Base-by-base conservation (phyloP, 1,140 invertebrate species). In the Drosophila parabipectinata region DNA sequence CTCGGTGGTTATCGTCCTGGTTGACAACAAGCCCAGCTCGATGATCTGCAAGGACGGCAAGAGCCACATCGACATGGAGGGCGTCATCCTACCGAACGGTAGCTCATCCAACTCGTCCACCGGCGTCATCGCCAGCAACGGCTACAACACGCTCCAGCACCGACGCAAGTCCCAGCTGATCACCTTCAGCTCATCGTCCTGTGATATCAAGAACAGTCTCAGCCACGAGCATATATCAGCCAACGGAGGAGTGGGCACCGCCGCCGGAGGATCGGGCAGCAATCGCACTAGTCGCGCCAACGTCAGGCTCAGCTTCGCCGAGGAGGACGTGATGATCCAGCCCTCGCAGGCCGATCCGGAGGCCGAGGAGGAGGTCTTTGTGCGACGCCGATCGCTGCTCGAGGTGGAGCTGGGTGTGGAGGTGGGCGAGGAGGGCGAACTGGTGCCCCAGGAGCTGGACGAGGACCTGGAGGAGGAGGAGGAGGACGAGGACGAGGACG, bases 1-100 rank as follows among this genome's bases (percentile, higher is more conserved):
- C 61, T 90, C 84, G 21, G 87, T 92, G 56, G 89, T 92, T 91
- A 92, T 92, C 66, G 91, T 92, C 54, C 84, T 91, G 88, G 90
- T 91, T 91, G 90, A 91, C 78, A 90, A 91, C 72, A 91, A 91
- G 53, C 90, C 90, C 54, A 91, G 90, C 62, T 91, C 90, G 64
- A 91, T 91, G 90, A 91, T 91, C 74, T 91, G 90, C 72, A 91
- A 91, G 59, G 90, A 91, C 61, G 83, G 82, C 52, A 82, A 78
- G 77, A 79, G 82, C 53, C 76, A 74, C 69, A 79, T 80, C 56
- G 83, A 91, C 55, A 44, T 44, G 41, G 41, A 44, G 41, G 41
- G 41, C 41, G 14, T 44, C n/a, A 77, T 83, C 15, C 85, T 91
- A 4, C 34, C 21, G 83, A 89, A 34, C 66, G 66, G 32, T 66